These are phyloP conservation scores for Ectemnius lituratus DNA, from an alignment of 2,888 invertebrate species.

Conservation along the genomic window DNA sequence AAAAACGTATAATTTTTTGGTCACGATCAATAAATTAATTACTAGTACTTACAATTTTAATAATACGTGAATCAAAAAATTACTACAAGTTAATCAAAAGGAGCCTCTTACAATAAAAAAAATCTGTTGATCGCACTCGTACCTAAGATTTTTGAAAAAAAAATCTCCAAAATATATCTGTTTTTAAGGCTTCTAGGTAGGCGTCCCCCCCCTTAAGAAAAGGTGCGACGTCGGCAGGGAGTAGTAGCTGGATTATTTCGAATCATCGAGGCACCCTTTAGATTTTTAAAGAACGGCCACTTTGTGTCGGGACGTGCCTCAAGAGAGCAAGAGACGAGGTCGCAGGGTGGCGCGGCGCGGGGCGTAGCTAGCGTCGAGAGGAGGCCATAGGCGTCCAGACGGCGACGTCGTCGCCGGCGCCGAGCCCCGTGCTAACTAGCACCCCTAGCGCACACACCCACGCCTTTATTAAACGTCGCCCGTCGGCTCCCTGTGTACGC, in stretches of 20 bases:
- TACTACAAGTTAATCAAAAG: too few relatives aligned
- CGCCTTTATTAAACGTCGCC: slow-evolving; percentile 64
- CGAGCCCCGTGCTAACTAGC: slow-evolving; percentile 75
- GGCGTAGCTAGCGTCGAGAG: slow-evolving; percentile 57
- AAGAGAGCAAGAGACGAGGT: slow-evolving; percentile 56
- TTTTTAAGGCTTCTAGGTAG: too few relatives aligned
- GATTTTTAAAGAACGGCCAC: slow-evolving; percentile 57
- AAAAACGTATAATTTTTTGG: too few relatives aligned
- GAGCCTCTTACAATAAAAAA: too few relatives aligned
- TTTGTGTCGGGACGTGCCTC: slow-evolving; percentile 57
- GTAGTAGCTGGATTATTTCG: too few relatives aligned
- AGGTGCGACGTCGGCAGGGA: neutral
- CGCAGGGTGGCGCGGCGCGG: slow-evolving; percentile 43
- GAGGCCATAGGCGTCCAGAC: slow-evolving; percentile 75
- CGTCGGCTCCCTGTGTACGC: slow-evolving; percentile 62
- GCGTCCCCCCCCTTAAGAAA: too few relatives aligned
- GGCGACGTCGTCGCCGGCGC: slow-evolving; percentile 74
- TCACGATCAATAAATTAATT: too few relatives aligned
- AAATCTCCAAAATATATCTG: too few relatives aligned
- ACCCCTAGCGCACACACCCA: slow-evolving; percentile 68
- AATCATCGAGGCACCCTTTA: slow-evolving; percentile 39
- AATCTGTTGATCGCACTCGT: too few relatives aligned
- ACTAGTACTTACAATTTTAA: too few relatives aligned
- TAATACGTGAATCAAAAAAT: too few relatives aligned
- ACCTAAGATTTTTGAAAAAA: too few relatives aligned